Conservation (phyloP, 2,888 invertebrate species). For the Nomada lathburiana region DNA sequence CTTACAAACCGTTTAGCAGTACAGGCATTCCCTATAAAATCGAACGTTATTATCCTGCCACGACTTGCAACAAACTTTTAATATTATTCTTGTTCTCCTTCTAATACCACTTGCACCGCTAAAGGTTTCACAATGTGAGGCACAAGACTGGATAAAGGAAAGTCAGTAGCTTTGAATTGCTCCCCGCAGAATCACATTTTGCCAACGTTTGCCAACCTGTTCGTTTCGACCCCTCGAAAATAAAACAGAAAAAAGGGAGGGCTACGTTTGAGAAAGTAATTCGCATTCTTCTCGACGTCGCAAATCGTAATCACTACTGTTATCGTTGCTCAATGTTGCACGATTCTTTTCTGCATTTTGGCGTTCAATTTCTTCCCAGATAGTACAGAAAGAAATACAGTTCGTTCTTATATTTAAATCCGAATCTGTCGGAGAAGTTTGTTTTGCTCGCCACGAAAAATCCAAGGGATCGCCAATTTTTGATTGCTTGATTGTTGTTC, state of each 20-base stretch:
- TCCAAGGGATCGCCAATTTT: no score
- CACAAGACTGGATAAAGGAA: conserved; percentile 61
- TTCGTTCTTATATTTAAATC: no score
- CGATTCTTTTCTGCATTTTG: no score
- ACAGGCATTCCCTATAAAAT: conserved; percentile 60
- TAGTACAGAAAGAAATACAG: no score
- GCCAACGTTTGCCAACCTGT: not conserved
- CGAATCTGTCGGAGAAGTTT: no score
- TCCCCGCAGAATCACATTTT: conserved; percentile 33
- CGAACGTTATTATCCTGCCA: conserved; percentile 33
- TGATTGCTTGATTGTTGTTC: no score
- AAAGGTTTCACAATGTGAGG: conserved; percentile 64
- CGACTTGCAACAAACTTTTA: conserved; percentile 54
- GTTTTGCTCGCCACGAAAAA: no score
- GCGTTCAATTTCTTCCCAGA: no score
- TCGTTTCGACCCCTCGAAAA: conserved; percentile 8
- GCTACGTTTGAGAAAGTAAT: no score
- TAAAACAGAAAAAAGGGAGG: not conserved
- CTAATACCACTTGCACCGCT: conserved; percentile 69
- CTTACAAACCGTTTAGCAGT: conserved; percentile 74
- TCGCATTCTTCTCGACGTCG: not conserved
- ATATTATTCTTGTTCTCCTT: conserved; percentile 49
- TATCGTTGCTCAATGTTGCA: no score
- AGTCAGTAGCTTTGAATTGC: conserved; percentile 56
- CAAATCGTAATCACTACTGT: not conserved